Conservation (phyloP, 1,140 invertebrate genomes). For the Ridgeia piscesae region DNA sequence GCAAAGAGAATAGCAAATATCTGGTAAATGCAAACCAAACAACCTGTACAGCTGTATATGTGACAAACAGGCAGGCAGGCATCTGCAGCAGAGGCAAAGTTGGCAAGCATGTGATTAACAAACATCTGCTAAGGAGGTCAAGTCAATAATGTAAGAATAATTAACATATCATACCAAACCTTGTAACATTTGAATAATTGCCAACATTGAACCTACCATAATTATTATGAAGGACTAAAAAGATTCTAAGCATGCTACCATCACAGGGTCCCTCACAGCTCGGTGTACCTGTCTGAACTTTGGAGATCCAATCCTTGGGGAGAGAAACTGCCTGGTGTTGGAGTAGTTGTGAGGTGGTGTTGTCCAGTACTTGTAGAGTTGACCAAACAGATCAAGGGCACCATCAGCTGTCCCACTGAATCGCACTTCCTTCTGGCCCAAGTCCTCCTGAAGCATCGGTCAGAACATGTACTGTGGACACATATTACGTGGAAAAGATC, state of each 20-base stretch:
- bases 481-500: not conserved
- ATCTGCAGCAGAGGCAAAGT: not conserved
- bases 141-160: no score
- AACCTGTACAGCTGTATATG: not conserved
- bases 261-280: no score
- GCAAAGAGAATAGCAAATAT: not conserved
- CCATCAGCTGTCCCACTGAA: not conserved
- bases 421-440: not conserved
- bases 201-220: no score
- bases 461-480: not conserved
- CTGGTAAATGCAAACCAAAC: not conserved
- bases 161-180: no score
- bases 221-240: no score
- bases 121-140: no score
- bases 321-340: conserved; percentile 3
- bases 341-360: not conserved
- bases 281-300: conserved; percentile 13
- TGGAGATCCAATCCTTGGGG: conserved; percentile 7
- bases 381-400: not conserved
- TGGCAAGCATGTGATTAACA: no score
- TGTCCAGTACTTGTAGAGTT: not conserved
- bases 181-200: no score
- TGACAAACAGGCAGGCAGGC: not conserved
- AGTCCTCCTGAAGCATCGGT: conserved; percentile 7
- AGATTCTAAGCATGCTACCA: no score